Percentiles rank a stretch among this genome's conserved stretches.
Conservation (phyloP, 2,797 vertebrate genomes). For the Forpus xanthops region DNA sequence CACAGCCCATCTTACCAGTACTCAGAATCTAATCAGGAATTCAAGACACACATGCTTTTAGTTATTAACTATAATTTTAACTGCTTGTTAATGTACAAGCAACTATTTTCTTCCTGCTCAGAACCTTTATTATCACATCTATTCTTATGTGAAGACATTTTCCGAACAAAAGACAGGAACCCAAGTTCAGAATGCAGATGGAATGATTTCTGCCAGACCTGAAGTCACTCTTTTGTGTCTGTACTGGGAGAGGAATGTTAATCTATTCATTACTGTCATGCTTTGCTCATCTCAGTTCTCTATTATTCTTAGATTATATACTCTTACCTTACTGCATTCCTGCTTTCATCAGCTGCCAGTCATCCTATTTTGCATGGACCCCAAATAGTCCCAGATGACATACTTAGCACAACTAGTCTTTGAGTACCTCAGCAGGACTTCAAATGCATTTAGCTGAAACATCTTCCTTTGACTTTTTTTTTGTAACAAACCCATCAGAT, state of each 20-base stretch:
- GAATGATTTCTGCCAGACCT: background rate
- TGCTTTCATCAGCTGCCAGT: background rate
- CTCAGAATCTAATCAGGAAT: background rate
- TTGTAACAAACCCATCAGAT: background rate
- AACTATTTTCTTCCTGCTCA: background rate
- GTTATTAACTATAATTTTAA: background rate
- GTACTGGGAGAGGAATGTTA: background rate
- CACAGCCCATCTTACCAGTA: background rate
- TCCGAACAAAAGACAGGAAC: background rate
- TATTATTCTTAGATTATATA: background rate
- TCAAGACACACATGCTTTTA: background rate
- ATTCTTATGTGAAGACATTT: constrained; percentile 1
- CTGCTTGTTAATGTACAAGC: background rate
- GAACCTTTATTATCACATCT: background rate
- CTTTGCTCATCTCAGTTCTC: background rate
- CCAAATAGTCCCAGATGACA: background rate
- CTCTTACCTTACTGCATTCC: background rate
- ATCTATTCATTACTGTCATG: background rate
- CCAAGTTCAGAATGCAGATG: background rate
- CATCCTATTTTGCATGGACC: background rate
- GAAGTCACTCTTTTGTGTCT: background rate
- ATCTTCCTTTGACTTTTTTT: background rate
- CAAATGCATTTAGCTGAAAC: background rate
- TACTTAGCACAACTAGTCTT: background rate
- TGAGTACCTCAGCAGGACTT: background rate